Evolutionary conservation across 2,113 vertebrate genomes (phyloP), one percentile per base, ranked within the genome.

Genomic region (Dermatemys mawii): DNA sequence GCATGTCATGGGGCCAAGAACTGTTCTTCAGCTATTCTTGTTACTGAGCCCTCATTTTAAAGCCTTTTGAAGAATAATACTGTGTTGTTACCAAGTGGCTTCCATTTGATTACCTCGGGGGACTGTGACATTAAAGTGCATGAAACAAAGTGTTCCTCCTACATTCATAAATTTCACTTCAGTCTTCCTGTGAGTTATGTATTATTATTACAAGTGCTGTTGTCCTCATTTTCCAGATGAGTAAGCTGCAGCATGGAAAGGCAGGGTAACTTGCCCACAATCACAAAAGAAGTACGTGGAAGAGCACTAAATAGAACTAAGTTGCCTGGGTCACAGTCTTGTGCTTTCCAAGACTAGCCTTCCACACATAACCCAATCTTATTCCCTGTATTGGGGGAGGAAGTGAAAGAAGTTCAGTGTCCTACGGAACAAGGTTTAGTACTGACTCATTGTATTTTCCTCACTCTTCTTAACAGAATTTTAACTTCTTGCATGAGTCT

Each of bases 1-100:
- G 49, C 4, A 70, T 8, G n/a, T 29, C 70, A 6, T 49, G 48
- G 2, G 5, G 35, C 5, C 11, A 11, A 5, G 4, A 4, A 3
- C 27, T 93, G 35, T 90, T 29, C 55, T 44, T 83, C 44, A 67
- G 46, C 17, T 90, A 54, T 70, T 78, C 53, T 48, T 10, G 13
- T 44, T 70, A 22, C 13, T 78, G 49, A 90, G 70, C 1, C 32
- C 85, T 3, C 38, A 73, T 76, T 76, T 76, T 46, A 76, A 76
- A 26, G 38, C 12, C 22, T 44, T 76, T 2, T 84, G n/a, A 79
- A 93, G 41, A 35, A 90, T 84, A 93, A 84, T 78, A 3, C 1
- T 67, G 16, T 44, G 2, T 35, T 84, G 54, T 93, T 79, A 44
- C 70, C 17, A 9, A 63, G 22, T n/a, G 7, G 0, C 26, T 80